These are phyloP conservation scores for Labroides dimidiatus DNA, from an alignment of 2,797 vertebrate genomes.

Conservation along the genomic window DNA sequence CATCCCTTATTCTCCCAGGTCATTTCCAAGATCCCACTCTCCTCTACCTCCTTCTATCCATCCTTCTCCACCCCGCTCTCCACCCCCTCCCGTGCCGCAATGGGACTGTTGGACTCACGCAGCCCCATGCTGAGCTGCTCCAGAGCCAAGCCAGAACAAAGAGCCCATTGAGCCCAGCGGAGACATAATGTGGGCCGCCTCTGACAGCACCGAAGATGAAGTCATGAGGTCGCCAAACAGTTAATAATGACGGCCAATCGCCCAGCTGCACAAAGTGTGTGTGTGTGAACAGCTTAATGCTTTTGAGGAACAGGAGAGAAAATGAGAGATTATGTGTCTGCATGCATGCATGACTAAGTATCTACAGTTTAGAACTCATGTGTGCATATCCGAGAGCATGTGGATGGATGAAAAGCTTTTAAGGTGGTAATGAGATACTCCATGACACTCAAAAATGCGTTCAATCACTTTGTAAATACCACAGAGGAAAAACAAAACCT, in stretches of 20 bases:
- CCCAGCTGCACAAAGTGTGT: slow-evolving; percentile 60
- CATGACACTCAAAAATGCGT: slow-evolving; percentile 70
- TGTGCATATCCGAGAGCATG: slow-evolving; percentile 58
- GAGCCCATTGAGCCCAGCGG: slow-evolving; percentile 80
- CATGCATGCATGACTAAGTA: slow-evolving; percentile 49
- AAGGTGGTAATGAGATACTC: slow-evolving; percentile 72
- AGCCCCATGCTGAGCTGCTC: slow-evolving; percentile 80
- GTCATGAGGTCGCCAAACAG: slow-evolving; percentile 82
- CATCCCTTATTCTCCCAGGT: slow-evolving; percentile 44
- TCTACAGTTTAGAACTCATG: slow-evolving; percentile 35
- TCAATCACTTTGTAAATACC: slow-evolving; percentile 76
- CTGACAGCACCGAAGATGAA: slow-evolving; percentile 79
- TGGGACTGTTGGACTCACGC: slow-evolving; percentile 76
- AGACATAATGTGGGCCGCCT: slow-evolving; percentile 81
- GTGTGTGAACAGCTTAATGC: slow-evolving; percentile 42
- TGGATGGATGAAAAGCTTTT: slow-evolving; percentile 74
- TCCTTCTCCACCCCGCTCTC: slow-evolving; percentile 6
- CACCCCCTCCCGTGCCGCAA: slow-evolving; percentile 51
- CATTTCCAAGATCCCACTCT: slow-evolving; percentile 63
- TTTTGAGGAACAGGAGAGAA: slow-evolving; percentile 48
- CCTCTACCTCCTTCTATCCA: slow-evolving; percentile 46
- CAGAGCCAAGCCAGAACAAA: slow-evolving; percentile 84
- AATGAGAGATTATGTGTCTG: slow-evolving; percentile 55
- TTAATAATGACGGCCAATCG: slow-evolving; percentile 75
- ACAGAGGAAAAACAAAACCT: slow-evolving; percentile 66